These are phyloP conservation scores for Neotragus pygmaeus DNA, from an alignment of 2,113 vertebrate species.

Conservation along the genomic window DNA sequence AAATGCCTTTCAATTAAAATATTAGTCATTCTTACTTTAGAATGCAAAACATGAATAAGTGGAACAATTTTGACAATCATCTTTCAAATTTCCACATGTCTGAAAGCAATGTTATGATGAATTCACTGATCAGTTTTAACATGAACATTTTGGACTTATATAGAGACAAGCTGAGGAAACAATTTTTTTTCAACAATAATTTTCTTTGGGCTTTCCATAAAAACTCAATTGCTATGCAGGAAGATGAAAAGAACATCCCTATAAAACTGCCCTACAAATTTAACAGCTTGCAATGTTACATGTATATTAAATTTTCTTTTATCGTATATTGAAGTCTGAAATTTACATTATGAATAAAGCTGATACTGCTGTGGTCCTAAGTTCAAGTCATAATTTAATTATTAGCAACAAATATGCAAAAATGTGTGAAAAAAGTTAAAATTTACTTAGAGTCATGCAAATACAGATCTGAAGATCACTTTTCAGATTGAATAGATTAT, in stretches of 20 bases:
- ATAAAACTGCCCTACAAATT: background rate
- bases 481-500: background rate
- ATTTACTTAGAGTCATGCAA: background rate
- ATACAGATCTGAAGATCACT: background rate
- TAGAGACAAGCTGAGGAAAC: background rate
- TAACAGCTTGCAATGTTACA: background rate
- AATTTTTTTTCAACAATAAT: background rate
- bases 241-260: background rate
- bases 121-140: slow-evolving; percentile 29
- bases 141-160: background rate
- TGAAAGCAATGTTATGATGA: background rate
- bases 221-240: background rate
- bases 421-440: background rate
- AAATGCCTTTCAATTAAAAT: background rate
- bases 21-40: background rate
- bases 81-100: background rate
- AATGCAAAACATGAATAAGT: background rate
- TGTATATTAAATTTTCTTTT: background rate
- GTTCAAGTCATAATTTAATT: background rate
- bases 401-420: background rate
- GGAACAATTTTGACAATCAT: background rate
- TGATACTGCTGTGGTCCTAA: background rate
- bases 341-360: background rate
- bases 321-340: background rate
- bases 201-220: background rate